A percentile compares a stretch with the other conserved stretches of the same genome.
phyloP scores from a whole-genome alignment of 2,888 invertebrate species.

The Lithophane semibrunnea region DNA sequence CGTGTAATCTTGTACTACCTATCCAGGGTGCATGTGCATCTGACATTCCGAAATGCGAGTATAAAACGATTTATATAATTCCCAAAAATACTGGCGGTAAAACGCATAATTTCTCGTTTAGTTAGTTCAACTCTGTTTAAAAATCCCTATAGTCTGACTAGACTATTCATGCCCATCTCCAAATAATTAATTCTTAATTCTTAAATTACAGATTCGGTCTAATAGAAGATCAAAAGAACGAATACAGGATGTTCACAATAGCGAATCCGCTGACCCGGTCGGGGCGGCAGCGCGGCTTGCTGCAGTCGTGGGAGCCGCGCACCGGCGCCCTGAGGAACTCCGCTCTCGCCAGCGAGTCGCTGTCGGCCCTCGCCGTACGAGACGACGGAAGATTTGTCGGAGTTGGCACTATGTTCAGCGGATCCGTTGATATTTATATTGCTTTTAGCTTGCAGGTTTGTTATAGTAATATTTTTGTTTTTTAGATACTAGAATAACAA shows the following conservation, averaged over 20 bases:
- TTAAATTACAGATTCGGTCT: slow-evolving; percentile 91
- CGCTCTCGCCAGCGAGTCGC: slow-evolving; percentile 93
- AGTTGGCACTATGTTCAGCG: slow-evolving; percentile 98
- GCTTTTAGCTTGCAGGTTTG: slow-evolving; percentile 97
- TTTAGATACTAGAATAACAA: slow-evolving; percentile 14
- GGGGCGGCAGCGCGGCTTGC: slow-evolving; percentile 93
- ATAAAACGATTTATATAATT: not conserved
- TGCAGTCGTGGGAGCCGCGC: slow-evolving; percentile 94
- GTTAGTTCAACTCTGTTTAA: not conserved
- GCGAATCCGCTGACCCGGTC: slow-evolving; percentile 94
- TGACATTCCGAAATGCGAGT: not conserved
- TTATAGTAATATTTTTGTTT: not conserved
- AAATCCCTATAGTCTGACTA: not conserved
- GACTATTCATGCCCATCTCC: not conserved
- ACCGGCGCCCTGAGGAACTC: slow-evolving; percentile 90
- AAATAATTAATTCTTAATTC: not conserved
- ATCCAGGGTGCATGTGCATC: not conserved
- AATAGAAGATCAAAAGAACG: slow-evolving; percentile 92
- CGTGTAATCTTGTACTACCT: too few species aligned
- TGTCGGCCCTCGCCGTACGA: slow-evolving; percentile 96
- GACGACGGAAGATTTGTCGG: slow-evolving; percentile 98
- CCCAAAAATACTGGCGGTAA: not conserved
- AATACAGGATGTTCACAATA: slow-evolving; percentile 93
- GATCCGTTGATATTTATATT: slow-evolving; percentile 96
- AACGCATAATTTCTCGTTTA: not conserved